Evolutionary conservation across 2,797 vertebrate genomes (phyloP), one percentile per base, ranked within the genome.

Genomic region (Paratrypauchen microcephalus): DNA sequence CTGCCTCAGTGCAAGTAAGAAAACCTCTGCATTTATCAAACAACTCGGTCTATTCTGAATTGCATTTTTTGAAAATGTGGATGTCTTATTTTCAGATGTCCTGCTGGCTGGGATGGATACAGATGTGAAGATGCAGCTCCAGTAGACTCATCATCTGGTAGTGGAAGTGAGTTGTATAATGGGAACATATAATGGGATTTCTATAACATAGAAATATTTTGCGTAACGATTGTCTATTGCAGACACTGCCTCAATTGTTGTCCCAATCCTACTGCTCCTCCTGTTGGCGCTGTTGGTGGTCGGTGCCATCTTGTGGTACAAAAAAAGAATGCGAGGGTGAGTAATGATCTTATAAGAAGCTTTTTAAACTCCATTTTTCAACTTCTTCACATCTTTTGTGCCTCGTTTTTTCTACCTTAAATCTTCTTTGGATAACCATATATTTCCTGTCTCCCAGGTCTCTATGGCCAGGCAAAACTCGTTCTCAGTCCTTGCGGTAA

Each of bases 1-100:
- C 95, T 97, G 75, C 97, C 96, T 0, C 92, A 95, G 78, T 98
- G 97, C 95, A 95, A 93, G 96, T 98, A 92, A 95, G 94, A 71
- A n/a, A 18, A 30, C 11, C 58, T n/a, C 9, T 32, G 4, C 2
- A 24, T 45, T 50, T 4, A 59, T 65, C 23, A 59, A 63, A 15
- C 48, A 39, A 28, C 13, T 66, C 4, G 32, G 18, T 56, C n/a
- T 75, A 13, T 71, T 6, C 0, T 32, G 72, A 6, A 64, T 45
- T 15, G 36, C 62, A 2, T 45, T 23, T 41, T 47, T 16, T 26
- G 1, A 47, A 28, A 64, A 26, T 48, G 0, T 19, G 15, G 23
- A 7, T 24, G 6, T 8, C 19, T 64, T 7, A 48, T 75, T 1
- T 71, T 2, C 70, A 98, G 96, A 91, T 98, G 97, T 87, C 88